Base-by-base conservation (phyloP, 2,113 vertebrate genomes). In the Sinocyclocheilus anophthalmus region DNA sequence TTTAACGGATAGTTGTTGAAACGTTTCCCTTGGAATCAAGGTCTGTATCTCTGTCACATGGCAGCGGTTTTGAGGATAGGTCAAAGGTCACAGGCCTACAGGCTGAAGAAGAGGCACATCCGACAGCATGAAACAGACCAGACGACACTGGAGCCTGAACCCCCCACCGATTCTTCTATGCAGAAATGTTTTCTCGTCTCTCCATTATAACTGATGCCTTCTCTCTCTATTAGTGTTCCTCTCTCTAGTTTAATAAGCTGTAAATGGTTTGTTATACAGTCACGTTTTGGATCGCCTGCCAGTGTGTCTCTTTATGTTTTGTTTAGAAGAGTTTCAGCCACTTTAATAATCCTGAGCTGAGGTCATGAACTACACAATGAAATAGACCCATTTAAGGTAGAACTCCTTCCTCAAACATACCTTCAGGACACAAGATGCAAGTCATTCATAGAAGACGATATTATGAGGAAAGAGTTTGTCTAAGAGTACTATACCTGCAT, bases 21-120 rank as follows among this genome's bases (percentile, higher is more conserved):
- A 70, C 86, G 92, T 94, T 90, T 86, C 93, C 93, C 91, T 93
- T 94, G 73, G 91, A n/a, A 85, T 93, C 89, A 18, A 65, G 37
- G 83, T 77, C 87, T 80, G 88, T 90, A 87, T 91, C 89, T 89
- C 24, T 87, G 50, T 85, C 89, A 90, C 87, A 87, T 92, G 93
- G 90, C 73, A 67, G 42, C 80, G 2, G 82, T 86, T 84, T 84
- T 76, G 83, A 88, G 88, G 90, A 87, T 79, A 90, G 76, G 75
- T 59, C 37, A 80, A 79, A 88, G 75, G 86, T 86, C 70, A 42
- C 79, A 75, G 76, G 87, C 83, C 83, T 90, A 84, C 42, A 88
- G 84, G 70, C 81, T 53, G 85, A 70, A 82, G 42, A 77, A 50
- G 24, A 77, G 85, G 90, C 91, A 91, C 88, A 89, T 87, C 77